These are phyloP conservation scores for Schrankia costaestrigalis DNA, from an alignment of 2,888 invertebrate genomes.

Conservation along the genomic window DNA sequence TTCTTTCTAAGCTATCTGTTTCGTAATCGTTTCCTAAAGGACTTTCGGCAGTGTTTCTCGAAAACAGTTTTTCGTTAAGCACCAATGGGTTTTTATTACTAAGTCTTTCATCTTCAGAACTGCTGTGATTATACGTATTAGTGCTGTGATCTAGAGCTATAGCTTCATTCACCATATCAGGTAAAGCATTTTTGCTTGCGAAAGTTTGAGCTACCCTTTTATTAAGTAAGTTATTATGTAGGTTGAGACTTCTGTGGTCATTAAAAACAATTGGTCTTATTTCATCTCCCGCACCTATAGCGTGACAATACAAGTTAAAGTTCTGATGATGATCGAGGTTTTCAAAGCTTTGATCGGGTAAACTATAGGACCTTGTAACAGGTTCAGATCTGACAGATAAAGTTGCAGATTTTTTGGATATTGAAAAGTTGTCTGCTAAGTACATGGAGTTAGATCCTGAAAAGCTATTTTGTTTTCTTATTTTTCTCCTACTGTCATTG, in stretches of 20 bases:
- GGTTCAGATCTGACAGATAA: conserved; percentile 74
- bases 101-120: conserved; percentile 71
- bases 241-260: conserved; percentile 46
- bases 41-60: conserved; percentile 55
- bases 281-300: conserved; percentile 53
- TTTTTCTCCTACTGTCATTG: conserved; percentile 44
- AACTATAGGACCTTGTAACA: conserved; percentile 58
- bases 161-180: conserved; percentile 85
- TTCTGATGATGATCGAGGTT: conserved; percentile 38
- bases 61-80: conserved; percentile 45
- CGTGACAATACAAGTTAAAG: conserved; percentile 50
- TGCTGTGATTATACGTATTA: conserved; percentile 62
- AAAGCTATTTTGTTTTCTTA: conserved; percentile 67
- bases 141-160: conserved; percentile 77
- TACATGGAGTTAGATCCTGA: conserved; percentile 47
- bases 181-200: conserved; percentile 64
- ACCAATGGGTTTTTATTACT: conserved; percentile 27
- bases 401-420: conserved; percentile 52
- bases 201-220: conserved; percentile 45
- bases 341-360: conserved; percentile 66
- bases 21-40: conserved; percentile 83
- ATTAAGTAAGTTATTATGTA: conserved; percentile 43
- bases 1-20: conserved; percentile 86
- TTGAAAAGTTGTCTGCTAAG: conserved; percentile 44
- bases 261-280: conserved; percentile 55